Evolutionary conservation across 2,113 vertebrate genomes (phyloP).

Genomic region (Malaclemys terrapin): DNA sequence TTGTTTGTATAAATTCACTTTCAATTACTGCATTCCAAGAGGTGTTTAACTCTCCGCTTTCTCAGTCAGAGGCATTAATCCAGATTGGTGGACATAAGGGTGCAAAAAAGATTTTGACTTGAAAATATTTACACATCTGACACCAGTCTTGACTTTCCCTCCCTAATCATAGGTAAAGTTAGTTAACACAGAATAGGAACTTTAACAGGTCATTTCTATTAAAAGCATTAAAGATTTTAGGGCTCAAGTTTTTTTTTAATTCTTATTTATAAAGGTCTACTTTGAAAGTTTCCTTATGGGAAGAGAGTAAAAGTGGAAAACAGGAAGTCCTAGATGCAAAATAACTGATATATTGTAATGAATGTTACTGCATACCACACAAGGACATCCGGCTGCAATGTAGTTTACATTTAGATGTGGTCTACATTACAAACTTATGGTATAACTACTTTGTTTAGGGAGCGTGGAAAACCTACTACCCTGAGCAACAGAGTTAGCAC

Average conservation of each 20-base stretch:
- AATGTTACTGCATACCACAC: neutral
- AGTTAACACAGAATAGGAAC: neutral
- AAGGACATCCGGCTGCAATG: neutral
- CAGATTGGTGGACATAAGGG: neutral
- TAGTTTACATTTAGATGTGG: neutral
- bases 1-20: slow-evolving; percentile 34
- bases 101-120: neutral
- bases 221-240: neutral
- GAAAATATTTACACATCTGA: slow-evolving; percentile 55
- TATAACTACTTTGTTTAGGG: neutral
- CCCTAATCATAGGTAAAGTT: slow-evolving; percentile 35
- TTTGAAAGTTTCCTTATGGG: neutral
- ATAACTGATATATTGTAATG: neutral
- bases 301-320: neutral
- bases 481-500: neutral
- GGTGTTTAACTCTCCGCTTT: neutral
- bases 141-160: neutral
- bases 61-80: neutral
- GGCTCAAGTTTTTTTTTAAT: neutral
- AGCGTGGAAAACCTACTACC: neutral
- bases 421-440: neutral
- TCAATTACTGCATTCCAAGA: slow-evolving; percentile 11
- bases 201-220: neutral
- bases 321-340: neutral
- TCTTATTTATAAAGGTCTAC: slow-evolving; percentile 21